Evolutionary conservation across 2,888 invertebrate genomes (phyloP), one percentile per base, ranked within the genome.

Genomic region (Oasisia sp.): DNA sequence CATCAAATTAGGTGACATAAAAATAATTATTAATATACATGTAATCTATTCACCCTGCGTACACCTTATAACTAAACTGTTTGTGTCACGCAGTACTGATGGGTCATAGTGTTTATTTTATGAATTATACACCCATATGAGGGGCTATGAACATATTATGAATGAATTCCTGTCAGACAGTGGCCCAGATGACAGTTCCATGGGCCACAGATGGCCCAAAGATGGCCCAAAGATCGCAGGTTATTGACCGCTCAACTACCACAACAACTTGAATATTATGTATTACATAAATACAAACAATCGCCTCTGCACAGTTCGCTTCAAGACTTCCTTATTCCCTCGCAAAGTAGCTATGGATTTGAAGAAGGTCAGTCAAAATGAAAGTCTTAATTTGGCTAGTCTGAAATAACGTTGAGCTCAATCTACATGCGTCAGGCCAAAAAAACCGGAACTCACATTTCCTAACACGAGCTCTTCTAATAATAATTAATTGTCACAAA

Each of bases 401-500:
- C 19, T 56, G 27, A 74, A 74, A 74, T n/a, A 74, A 19, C 7
- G 74, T 27, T 19, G n/a, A 19, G 74, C 27, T 27, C n/a, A 74
- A 74, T 74, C 27, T 74, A 74, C 27, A 0, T 27, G n/a, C 7
- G 27, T 74, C 74, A 27, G 74, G 74, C 14, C 1, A 19, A 74
- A 74, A 74, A 27, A 27, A 27, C 74, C 7, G 74, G 74, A 74
- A n/a, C n/a, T 74, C 74, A 74, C 5, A 74, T 74, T 74, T 74
- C 19, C 74, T 74, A 74, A 27, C 74, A n/a, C 27, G 74, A 74
- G 27, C 19, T 7, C 0, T 74, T 0, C 27, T 74, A 74, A 14
- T 74, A n/a, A 74, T 74, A 74, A 74, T 74, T 74, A 74, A 74
- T 74, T 74, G 74, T 74, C 74, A 74, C 27, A 27, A 74, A 74